These are phyloP conservation scores for Thunnus thynnus DNA, from an alignment of 2,113 vertebrate species.

Conservation along the genomic window DNA sequence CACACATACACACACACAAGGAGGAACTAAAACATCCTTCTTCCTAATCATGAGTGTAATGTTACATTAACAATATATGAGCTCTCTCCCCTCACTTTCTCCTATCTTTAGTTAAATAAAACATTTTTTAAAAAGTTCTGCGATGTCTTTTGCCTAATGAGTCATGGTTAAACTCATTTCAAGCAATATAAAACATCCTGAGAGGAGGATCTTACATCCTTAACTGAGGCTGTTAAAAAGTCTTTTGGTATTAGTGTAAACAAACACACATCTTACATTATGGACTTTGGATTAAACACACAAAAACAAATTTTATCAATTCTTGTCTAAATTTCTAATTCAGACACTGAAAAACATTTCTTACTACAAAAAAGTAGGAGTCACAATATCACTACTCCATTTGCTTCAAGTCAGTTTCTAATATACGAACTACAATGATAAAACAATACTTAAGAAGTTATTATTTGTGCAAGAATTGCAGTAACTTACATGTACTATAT, in stretches of 20 bases:
- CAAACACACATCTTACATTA: not conserved
- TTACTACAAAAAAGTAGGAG: too few relatives aligned
- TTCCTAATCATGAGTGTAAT: not conserved
- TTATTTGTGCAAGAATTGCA: too few relatives aligned
- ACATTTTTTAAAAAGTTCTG: not conserved
- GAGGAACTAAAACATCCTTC: not conserved
- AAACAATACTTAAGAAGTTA: too few relatives aligned
- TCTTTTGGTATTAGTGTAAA: not conserved
- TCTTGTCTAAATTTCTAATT: not conserved
- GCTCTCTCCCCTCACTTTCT: not conserved
- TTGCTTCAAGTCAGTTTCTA: too few relatives aligned
- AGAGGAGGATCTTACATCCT: not conserved
- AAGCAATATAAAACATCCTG: not conserved
- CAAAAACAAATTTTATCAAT: not conserved
- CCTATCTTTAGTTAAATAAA: not conserved
- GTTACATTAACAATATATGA: not conserved
- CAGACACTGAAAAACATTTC: not conserved
- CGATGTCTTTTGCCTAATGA: not conserved
- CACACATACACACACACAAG: slow-evolving; percentile 4
- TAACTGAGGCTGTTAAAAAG: not conserved
- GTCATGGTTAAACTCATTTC: not conserved
- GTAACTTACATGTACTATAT: too few relatives aligned
- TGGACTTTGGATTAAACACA: not conserved
- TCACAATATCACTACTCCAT: too few relatives aligned
- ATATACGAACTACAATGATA: too few relatives aligned